phyloP scores from a whole-genome alignment of 2,797 vertebrate genomes.

The Florisuga fusca region DNA sequence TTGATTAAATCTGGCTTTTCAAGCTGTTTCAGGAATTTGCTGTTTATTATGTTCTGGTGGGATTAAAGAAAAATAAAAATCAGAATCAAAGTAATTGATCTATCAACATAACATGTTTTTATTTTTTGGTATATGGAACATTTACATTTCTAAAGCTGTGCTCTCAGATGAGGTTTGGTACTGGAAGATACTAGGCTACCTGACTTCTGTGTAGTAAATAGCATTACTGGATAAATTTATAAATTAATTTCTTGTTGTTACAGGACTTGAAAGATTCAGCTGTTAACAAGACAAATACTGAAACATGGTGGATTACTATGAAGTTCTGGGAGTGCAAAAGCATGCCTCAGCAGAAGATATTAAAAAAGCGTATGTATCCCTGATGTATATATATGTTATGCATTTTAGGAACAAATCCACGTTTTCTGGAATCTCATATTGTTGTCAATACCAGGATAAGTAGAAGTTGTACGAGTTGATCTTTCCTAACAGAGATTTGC shows the following conservation, averaged over 20 bases:
- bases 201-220: background rate
- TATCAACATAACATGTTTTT: background rate
- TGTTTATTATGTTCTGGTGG: background rate
- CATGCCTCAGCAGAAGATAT: conserved; percentile 91
- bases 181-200: background rate
- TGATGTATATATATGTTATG: rapidly evolving
- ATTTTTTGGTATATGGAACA: background rate
- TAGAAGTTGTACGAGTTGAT: background rate
- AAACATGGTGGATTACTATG: conserved; percentile 96
- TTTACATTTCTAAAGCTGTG: background rate
- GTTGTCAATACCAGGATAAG: background rate
- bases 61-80: background rate
- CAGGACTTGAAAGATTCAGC: conserved; percentile 53
- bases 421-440: background rate
- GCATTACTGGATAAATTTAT: too few species aligned
- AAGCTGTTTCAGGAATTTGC: background rate
- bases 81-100: background rate
- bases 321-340: conserved; percentile 89
- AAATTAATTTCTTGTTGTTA: conserved; percentile 54
- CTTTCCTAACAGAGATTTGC: background rate
- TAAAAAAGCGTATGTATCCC: conserved; percentile 94
- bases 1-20: background rate
- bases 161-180: background rate
- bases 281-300: conserved; percentile 34
- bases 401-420: background rate